These are phyloP conservation scores for Rhabdomys dilectus DNA, from an alignment of 2,113 vertebrate species.

Conservation along the genomic window DNA sequence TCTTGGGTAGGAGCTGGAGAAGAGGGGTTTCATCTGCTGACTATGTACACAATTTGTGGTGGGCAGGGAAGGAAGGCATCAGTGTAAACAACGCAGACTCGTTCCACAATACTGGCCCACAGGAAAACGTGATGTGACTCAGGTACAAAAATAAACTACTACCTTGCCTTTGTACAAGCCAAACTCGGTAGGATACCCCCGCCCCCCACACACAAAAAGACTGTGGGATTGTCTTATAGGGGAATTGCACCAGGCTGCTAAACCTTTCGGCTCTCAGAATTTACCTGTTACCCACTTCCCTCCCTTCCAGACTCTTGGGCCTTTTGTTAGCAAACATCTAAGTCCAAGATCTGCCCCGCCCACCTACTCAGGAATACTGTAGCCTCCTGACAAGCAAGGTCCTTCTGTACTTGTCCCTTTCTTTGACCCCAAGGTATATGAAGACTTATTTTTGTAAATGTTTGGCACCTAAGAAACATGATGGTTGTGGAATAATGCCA, in stretches of 20 bases:
- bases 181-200: conserved; percentile 74
- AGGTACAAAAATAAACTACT: conserved; percentile 87
- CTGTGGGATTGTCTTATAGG: conserved; percentile 62
- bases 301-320: conserved; percentile 51
- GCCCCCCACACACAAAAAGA: conserved; percentile 37
- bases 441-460: conserved; percentile 77
- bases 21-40: conserved; percentile 62
- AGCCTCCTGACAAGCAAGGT: conserved; percentile 59
- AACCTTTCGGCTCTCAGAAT: conserved; percentile 77
- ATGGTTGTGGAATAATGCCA: conserved; percentile 77
- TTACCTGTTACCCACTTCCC: background rate
- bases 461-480: conserved; percentile 83
- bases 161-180: conserved; percentile 83
- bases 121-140: conserved; percentile 82
- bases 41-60: conserved; percentile 82
- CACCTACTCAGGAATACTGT: background rate
- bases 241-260: conserved; percentile 62
- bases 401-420: conserved; percentile 62
- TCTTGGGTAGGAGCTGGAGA: conserved; percentile 58
- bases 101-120: conserved; percentile 87
- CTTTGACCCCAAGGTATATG: conserved; percentile 58
- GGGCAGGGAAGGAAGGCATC: conserved; percentile 81
- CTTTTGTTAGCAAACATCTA: conserved; percentile 20
- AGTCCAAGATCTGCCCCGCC: conserved; percentile 26
- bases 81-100: conserved; percentile 85